These are phyloP conservation scores for Centrocercus urophasianus DNA, from an alignment of 2,113 vertebrate genomes.

Conservation along the genomic window DNA sequence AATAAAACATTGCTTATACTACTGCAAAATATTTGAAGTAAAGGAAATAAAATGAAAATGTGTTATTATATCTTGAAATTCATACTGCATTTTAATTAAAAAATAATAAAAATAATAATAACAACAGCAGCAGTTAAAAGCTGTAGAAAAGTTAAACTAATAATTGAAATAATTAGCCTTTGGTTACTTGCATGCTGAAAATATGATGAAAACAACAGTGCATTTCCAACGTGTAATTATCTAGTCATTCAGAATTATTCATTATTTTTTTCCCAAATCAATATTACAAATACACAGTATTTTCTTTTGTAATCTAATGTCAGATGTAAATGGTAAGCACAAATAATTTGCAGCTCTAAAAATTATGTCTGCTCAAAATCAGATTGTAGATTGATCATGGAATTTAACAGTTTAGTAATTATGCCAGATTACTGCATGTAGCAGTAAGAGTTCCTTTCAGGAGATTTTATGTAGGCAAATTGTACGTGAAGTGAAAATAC, in stretches of 20 bases:
- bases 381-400: conserved; percentile 18
- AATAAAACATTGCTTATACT: background rate
- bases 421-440: conserved; percentile 22
- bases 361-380: conserved; percentile 4
- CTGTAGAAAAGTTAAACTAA: background rate
- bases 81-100: background rate
- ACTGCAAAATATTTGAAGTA: background rate
- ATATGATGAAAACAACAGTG: background rate
- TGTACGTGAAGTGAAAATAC: conserved; percentile 50
- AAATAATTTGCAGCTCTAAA: conserved; percentile 33
- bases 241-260: conserved; percentile 12
- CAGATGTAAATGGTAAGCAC: background rate
- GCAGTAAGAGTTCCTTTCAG: conserved; percentile 15
- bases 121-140: background rate
- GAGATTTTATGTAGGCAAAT: conserved; percentile 13
- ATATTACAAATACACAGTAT: conserved; percentile 36
- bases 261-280: background rate
- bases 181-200: background rate
- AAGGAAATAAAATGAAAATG: background rate
- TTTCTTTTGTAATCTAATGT: conserved; percentile 23
- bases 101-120: background rate
- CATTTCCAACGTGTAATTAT: conserved; percentile 8
- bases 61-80: background rate
- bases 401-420: conserved; percentile 58
- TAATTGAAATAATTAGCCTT: background rate